Percentiles rank a stretch among this genome's conserved stretches.
These are phyloP conservation scores for Zonitis immaculata DNA, from an alignment of 2,888 invertebrate species.

Conservation along the genomic window DNA sequence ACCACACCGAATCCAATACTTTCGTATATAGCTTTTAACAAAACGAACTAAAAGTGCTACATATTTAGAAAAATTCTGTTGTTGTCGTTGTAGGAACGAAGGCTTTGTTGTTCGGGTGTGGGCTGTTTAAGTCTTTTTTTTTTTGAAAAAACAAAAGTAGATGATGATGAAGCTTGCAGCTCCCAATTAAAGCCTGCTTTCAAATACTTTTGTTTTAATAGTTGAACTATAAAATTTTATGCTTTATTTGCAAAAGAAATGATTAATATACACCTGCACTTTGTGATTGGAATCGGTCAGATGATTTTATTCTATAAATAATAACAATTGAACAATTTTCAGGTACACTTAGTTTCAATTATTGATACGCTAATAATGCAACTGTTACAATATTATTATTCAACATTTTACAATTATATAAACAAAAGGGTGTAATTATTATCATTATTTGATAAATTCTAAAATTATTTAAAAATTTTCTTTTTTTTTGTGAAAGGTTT, in stretches of 20 bases:
- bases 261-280: neutral
- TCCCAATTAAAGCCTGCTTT: neutral
- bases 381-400: neutral
- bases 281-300: neutral
- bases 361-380: neutral
- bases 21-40: neutral
- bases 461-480: neutral
- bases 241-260: neutral
- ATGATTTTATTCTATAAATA: neutral
- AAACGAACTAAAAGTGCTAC: too few species aligned
- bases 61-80: too few species aligned
- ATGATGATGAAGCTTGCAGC: neutral
- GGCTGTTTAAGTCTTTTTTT: too few species aligned
- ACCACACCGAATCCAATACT: constrained; percentile 8
- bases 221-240: neutral
- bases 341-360: neutral
- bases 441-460: neutral
- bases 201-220: neutral
- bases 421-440: neutral
- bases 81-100: too few species aligned
- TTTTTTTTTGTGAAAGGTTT: too few species aligned
- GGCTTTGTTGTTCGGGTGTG: neutral
- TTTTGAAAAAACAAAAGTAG: too few species aligned
- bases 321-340: neutral
- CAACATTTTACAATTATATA: neutral